Percentiles rank a stretch among this genome's conserved stretches.
These are phyloP conservation scores for Hirtodrosophila duncani DNA, from an alignment of 2,888 invertebrate species.

Conservation along the genomic window DNA sequence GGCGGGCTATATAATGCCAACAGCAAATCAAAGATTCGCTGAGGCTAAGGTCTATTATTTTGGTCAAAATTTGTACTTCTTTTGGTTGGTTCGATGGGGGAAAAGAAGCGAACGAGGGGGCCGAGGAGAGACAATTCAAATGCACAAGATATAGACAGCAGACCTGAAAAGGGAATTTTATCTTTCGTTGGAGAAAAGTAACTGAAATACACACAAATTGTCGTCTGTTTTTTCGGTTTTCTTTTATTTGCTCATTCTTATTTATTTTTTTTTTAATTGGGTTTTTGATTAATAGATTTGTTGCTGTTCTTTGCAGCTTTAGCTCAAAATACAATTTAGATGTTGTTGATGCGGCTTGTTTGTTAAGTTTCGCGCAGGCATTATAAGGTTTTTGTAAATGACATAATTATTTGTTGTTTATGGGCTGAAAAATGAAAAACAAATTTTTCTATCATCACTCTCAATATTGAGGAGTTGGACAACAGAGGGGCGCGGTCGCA, in stretches of 20 bases:
- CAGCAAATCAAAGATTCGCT: constrained; percentile 6
- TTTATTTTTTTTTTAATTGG: no score
- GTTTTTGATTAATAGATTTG: constrained; percentile 68
- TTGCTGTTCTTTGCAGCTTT: constrained; percentile 48
- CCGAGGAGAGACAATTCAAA: constrained; percentile 70
- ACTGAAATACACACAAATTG: constrained; percentile 64
- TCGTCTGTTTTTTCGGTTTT: constrained; percentile 55
- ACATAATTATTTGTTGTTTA: constrained; percentile 21
- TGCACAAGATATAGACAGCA: constrained; percentile 47
- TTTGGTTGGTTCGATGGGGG: neutral
- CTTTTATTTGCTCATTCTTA: constrained; percentile 74
- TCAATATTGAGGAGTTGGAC: neutral
- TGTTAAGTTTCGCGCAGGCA: constrained; percentile 38
- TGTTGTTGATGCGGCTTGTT: constrained; percentile 29
- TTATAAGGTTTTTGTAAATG: constrained; percentile 25
- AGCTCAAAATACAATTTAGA: constrained; percentile 44
- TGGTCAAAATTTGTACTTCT: constrained; percentile 58
- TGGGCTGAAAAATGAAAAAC: constrained; percentile 54
- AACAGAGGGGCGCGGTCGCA: constrained; percentile 51
- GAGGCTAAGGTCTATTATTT: constrained; percentile 23
- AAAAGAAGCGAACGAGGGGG: constrained; percentile 18
- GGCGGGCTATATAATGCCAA: constrained; percentile 13
- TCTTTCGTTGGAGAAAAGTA: constrained; percentile 9
- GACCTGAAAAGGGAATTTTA: constrained; percentile 57
- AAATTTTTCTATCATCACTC: constrained; percentile 44